Conservation (phyloP, 2,797 vertebrate genomes). For the Hypotaenidia okinawae region DNA sequence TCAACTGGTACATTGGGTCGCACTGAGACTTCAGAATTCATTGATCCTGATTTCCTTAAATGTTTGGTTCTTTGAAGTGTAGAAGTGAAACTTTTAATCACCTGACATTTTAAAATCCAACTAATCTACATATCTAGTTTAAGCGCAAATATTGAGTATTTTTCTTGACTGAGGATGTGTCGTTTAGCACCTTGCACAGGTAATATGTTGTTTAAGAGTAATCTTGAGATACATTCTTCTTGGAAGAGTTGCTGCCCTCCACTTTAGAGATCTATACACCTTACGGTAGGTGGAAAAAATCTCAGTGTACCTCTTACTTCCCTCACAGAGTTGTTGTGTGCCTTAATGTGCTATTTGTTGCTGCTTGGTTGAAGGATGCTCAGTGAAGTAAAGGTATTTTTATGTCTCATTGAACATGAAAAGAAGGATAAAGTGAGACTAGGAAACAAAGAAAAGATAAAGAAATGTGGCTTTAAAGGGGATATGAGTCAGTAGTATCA, state of each 20-base stretch:
- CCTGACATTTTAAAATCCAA: not conserved
- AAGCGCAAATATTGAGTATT: not conserved
- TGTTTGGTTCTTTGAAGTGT: not conserved
- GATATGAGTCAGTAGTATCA: not conserved
- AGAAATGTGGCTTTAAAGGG: not conserved
- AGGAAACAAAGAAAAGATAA: constrained; percentile 21
- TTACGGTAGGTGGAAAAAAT: not conserved
- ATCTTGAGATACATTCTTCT: not conserved
- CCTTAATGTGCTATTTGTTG: not conserved
- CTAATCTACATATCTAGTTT: not conserved
- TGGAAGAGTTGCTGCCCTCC: not conserved
- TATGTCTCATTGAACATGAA: constrained; percentile 26
- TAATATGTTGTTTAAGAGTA: not conserved
- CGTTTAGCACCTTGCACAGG: not conserved
- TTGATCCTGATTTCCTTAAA: not conserved
- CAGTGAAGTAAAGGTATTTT: not conserved
- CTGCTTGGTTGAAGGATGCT: not conserved
- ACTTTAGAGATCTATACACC: not conserved
- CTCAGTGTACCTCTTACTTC: not conserved
- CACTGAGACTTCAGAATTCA: not conserved
- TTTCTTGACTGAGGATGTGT: not conserved
- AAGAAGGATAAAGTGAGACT: constrained; percentile 2
- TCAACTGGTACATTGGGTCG: not conserved
- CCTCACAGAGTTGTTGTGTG: not conserved
- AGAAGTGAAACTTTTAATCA: not conserved